Evolutionary conservation across 1,140 invertebrate genomes (phyloP).

Genomic region (Meloidogyne hapla): DNA sequence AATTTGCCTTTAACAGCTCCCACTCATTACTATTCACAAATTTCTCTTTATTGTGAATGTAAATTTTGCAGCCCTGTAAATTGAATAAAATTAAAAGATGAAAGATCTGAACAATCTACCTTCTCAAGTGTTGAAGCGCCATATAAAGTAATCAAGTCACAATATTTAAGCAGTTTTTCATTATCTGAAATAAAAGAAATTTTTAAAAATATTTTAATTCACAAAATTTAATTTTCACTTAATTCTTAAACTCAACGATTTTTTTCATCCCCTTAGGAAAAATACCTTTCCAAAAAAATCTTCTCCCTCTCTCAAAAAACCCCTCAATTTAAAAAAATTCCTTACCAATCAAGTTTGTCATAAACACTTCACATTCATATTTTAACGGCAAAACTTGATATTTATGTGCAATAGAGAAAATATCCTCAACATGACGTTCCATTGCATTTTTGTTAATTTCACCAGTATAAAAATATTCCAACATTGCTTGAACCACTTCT

Average conservation of each 20-base stretch:
- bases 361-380: neutral
- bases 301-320: too few relatives aligned
- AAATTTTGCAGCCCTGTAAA: neutral
- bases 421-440: neutral
- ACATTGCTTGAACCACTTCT: neutral
- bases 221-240: too few relatives aligned
- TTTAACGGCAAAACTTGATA: neutral
- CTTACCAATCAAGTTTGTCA: too few relatives aligned
- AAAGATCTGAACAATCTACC: neutral
- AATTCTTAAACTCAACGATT: too few relatives aligned
- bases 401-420: neutral
- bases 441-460: neutral
- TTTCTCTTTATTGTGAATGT: neutral
- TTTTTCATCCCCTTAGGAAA: too few relatives aligned
- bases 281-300: too few relatives aligned
- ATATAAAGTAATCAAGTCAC: neutral
- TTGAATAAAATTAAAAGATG: neutral
- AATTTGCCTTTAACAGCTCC: too few relatives aligned
- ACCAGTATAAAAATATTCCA: neutral
- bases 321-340: too few relatives aligned
- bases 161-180: neutral
- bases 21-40: neutral
- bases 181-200: neutral
- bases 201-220: too few relatives aligned
- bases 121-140: neutral